Evolutionary conservation across 2,888 invertebrate species (phyloP).

Genomic region (Ephialtes manifestator): DNA sequence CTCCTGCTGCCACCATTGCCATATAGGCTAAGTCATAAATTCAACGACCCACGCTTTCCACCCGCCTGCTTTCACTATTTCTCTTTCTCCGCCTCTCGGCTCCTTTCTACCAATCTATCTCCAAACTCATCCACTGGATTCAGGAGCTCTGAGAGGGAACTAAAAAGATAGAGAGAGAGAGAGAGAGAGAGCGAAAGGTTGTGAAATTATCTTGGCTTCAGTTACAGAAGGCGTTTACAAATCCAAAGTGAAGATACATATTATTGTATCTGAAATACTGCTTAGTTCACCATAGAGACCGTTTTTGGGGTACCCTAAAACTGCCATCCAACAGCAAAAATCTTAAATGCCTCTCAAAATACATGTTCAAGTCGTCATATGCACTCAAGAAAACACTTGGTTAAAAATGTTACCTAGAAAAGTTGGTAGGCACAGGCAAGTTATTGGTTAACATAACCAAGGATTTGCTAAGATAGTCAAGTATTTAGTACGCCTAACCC

Average conservation of each 20-base stretch:
- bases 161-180: background rate
- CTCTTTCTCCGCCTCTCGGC: conserved; percentile 5
- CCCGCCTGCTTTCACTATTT: conserved; percentile 42
- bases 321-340: background rate
- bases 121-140: conserved; percentile 16
- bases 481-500: too few relatives aligned
- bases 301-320: background rate
- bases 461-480: too few relatives aligned
- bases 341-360: background rate
- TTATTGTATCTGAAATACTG: background rate
- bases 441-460: too few relatives aligned
- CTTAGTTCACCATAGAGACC: background rate
- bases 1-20: conserved; percentile 35
- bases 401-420: too few relatives aligned
- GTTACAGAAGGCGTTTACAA: background rate
- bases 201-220: background rate
- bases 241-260: background rate
- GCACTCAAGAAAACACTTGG: too few relatives aligned
- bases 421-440: too few relatives aligned
- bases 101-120: conserved; percentile 25
- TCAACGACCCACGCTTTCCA: conserved; percentile 60
- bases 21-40: conserved; percentile 71
- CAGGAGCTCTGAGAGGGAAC: background rate
- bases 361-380: too few relatives aligned
- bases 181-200: background rate